Percentiles rank a stretch among this genome's conserved stretches.
Conservation (phyloP, 2,113 vertebrate species). For the Etheostoma cragini region DNA sequence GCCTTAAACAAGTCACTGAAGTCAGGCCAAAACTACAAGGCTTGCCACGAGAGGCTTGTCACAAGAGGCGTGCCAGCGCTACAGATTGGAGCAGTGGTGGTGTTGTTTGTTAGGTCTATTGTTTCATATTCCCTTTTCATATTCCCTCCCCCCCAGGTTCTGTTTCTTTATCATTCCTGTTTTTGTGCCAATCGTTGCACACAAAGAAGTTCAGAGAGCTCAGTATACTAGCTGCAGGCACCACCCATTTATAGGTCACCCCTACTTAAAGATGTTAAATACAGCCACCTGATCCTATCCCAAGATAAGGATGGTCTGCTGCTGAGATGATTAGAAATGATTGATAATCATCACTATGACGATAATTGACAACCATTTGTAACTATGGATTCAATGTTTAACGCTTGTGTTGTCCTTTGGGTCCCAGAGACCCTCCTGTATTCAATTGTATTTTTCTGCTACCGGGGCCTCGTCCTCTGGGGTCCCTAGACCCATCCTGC, state of each 20-base stretch:
- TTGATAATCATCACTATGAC: not conserved
- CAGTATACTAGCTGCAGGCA: constrained; percentile 4
- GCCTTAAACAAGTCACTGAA: constrained; percentile 47
- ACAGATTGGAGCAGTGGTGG: constrained; percentile 11
- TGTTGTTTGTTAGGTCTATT: constrained; percentile 22
- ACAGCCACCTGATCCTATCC: not conserved
- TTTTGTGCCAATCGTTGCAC: constrained; percentile 20
- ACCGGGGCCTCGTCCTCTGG: too few species aligned
- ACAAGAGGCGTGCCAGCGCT: constrained; percentile 30
- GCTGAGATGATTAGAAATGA: not conserved
- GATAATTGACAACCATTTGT: not conserved
- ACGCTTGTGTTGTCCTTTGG: too few species aligned
- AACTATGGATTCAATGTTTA: not conserved
- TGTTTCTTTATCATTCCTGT: not conserved
- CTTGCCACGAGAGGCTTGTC: constrained; percentile 43
- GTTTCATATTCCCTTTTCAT: constrained; percentile 44
- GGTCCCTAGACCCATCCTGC: too few species aligned
- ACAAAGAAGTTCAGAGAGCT: constrained; percentile 28
- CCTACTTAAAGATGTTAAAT: not conserved
- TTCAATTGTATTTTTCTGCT: too few species aligned
- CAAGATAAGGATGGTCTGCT: not conserved
- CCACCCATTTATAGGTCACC: constrained; percentile 27
- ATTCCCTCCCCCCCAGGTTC: not conserved
- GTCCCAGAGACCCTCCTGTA: too few species aligned
- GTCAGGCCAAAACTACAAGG: constrained; percentile 33